phyloP scores from a whole-genome alignment of 2,113 vertebrate species.

The Nibea coibor region DNA sequence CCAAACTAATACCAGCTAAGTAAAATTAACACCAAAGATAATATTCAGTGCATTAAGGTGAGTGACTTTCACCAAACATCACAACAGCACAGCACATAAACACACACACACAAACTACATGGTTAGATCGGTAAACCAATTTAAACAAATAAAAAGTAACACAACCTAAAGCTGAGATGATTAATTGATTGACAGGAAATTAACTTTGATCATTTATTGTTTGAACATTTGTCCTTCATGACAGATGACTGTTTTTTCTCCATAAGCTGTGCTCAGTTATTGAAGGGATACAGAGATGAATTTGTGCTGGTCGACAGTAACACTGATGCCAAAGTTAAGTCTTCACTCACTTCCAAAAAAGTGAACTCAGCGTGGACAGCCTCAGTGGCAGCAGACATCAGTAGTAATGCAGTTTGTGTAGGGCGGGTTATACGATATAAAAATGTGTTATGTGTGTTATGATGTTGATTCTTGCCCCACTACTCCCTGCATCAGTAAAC shows the following conservation, averaged over 20 bases:
- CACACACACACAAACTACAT: too few species aligned
- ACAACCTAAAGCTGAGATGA: background rate
- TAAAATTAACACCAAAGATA: background rate
- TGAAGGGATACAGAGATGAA: background rate
- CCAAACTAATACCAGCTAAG: background rate
- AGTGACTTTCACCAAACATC: too few species aligned
- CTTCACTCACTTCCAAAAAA: background rate
- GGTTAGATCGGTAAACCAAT: too few species aligned
- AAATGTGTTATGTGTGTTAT: background rate
- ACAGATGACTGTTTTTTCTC: background rate
- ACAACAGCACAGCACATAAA: too few species aligned
- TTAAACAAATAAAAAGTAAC: background rate
- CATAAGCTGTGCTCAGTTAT: background rate
- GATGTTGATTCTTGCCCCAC: conserved; percentile 5
- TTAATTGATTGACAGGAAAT: background rate
- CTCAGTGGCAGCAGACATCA: background rate
- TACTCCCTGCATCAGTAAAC: conserved; percentile 6
- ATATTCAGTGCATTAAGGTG: background rate
- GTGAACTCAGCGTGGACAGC: background rate
- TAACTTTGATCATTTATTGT: background rate
- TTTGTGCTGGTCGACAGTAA: background rate
- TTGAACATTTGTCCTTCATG: background rate
- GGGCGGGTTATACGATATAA: background rate
- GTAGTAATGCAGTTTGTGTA: background rate
- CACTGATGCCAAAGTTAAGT: background rate